These are phyloP conservation scores for Cotesia typhae DNA, from an alignment of 1,140 invertebrate species.

Conservation along the genomic window DNA sequence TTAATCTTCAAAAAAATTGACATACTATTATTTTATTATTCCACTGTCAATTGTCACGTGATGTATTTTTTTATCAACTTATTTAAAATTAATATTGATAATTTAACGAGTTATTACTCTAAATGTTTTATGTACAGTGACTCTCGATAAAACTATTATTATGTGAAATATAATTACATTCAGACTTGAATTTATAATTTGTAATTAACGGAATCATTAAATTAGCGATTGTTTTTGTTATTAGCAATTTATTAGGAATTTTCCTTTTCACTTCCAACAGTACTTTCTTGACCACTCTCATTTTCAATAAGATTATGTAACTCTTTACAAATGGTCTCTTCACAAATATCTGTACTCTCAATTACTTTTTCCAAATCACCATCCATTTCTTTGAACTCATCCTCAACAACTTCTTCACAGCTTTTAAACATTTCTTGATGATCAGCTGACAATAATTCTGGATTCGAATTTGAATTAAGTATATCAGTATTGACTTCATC, in stretches of 20 bases:
- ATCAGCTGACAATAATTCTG: constrained; percentile 47
- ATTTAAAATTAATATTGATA: constrained; percentile 18
- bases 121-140: neutral
- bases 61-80: neutral
- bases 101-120: constrained; percentile 1
- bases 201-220: neutral
- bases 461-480: constrained; percentile 61
- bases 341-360: constrained; percentile 53
- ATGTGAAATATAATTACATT: constrained; percentile 8
- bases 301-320: constrained; percentile 56
- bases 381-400: constrained; percentile 51
- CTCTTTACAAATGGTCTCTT: constrained; percentile 58
- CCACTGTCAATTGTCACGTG: neutral
- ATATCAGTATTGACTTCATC: constrained; percentile 62
- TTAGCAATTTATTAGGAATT: constrained; percentile 5
- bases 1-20: neutral
- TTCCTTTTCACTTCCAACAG: constrained; percentile 28
- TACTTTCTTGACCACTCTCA: constrained; percentile 38
- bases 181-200: constrained; percentile 3
- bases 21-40: neutral
- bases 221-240: neutral
- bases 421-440: constrained; percentile 59
- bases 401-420: constrained; percentile 56
- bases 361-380: constrained; percentile 51
- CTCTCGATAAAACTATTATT: neutral